These are phyloP conservation scores for Teinopalpus imperialis DNA, from an alignment of 2,888 invertebrate species.

Conservation along the genomic window DNA sequence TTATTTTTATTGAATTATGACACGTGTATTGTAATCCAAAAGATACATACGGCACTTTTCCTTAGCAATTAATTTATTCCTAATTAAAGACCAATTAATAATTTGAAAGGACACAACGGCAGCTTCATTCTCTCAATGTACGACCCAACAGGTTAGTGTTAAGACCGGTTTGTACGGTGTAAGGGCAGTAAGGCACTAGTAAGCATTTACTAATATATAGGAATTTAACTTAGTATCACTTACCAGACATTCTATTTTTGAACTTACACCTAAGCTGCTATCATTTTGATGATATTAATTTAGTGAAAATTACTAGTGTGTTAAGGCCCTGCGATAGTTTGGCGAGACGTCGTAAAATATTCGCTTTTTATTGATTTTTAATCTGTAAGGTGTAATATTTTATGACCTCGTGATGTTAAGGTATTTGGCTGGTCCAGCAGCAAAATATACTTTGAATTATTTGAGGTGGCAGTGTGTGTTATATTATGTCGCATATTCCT, in stretches of 20 bases:
- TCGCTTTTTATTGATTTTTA: constrained; percentile 1
- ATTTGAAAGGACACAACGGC: background rate
- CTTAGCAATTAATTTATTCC: constrained; percentile 1
- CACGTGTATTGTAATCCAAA: constrained; percentile 3
- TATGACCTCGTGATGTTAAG: background rate
- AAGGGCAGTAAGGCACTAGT: constrained; percentile 27
- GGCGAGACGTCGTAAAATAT: constrained; percentile 5
- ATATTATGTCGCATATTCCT: no score
- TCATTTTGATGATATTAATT: constrained; percentile 2
- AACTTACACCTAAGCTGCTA: constrained; percentile 14
- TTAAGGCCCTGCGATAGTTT: constrained; percentile 22
- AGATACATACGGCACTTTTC: constrained; percentile 3
- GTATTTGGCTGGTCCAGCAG: constrained; percentile 5
- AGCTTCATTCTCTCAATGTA: background rate
- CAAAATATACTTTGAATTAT: background rate
- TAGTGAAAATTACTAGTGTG: constrained; percentile 26
- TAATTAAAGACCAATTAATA: background rate
- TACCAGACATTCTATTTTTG: constrained; percentile 11
- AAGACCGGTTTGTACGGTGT: constrained; percentile 2
- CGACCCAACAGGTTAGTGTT: background rate
- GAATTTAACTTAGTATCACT: constrained; percentile 22
- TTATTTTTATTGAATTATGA: constrained; percentile 12
- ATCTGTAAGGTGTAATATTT: background rate
- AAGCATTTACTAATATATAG: constrained; percentile 27
- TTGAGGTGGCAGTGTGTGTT: background rate